phyloP scores from a whole-genome alignment of 2,797 vertebrate genomes.

The Aplochiton taeniatus region DNA sequence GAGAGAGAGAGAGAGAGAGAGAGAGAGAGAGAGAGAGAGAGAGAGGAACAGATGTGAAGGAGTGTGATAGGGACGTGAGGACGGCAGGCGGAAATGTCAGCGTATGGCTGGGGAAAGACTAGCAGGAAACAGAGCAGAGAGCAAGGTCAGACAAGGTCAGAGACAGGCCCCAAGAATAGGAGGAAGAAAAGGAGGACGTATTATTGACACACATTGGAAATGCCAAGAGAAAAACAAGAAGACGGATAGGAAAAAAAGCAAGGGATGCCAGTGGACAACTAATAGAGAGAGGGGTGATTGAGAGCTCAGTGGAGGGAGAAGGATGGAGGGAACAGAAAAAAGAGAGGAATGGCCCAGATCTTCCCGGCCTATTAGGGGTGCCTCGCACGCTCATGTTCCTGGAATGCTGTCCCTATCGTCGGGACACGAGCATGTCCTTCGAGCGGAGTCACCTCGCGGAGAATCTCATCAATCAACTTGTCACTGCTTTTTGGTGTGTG shows the following conservation, averaged over 20 bases:
- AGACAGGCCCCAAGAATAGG: constrained; percentile 12
- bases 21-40: not conserved
- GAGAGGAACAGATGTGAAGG: not conserved
- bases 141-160: constrained; percentile 1
- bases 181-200: not conserved
- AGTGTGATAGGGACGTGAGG: too few species aligned
- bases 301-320: too few species aligned
- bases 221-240: too few species aligned
- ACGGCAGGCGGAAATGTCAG: not conserved
- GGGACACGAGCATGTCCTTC: not conserved
- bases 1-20: not conserved
- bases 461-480: not conserved
- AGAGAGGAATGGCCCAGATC: not conserved
- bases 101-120: not conserved
- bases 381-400: not conserved
- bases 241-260: not conserved
- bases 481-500: not conserved
- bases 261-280: not conserved
- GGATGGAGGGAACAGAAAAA: not conserved
- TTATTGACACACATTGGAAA: too few species aligned
- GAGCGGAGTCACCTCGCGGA: not conserved
- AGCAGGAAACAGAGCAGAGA: constrained; percentile 3
- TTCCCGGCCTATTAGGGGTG: not conserved
- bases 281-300: too few species aligned
- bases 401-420: too few species aligned